Base-by-base conservation (phyloP, 2,888 invertebrate genomes). In the Lasioglossum vierecki region DNA sequence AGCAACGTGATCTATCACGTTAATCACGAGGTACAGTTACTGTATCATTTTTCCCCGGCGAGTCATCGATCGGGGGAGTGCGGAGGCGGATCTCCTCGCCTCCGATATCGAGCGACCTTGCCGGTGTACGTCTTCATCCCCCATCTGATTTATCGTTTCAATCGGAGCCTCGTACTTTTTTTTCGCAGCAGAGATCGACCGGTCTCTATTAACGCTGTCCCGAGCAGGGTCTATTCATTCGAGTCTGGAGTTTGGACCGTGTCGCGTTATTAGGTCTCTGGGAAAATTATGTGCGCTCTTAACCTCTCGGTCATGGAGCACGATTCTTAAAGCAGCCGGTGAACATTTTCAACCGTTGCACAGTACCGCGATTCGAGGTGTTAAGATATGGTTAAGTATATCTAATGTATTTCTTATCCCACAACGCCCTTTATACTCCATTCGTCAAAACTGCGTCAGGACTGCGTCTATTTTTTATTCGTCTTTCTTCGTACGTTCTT, bases 1-100 rank as follows among this genome's bases (percentile, higher is more conserved):
- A 41, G 41, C 77, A 68, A 53, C 60, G 76, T 77, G 84, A 84
- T 86, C 81, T 81, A 81, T 80, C 84, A 84, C 73, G 84, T 81
- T 86, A 84, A 86, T 86, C 86, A 73, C 74, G 79, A 75, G 77
- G 44, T 44, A 77, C 72, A 26, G 68, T 84, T 71, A 53, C 79
- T 13, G 76, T 78, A 72, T 68, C 73, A 76, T 81, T 76, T 83
- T 79, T 81, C 76, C 8, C 30, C 30, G 63, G 3, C 66, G 60
- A 44, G 66, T 70, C 73, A 41, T 73, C 73, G 49, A 18, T 53
- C 73, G 39, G 30, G 30, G 18, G 30, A 26, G 60, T 60, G 35
- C 15, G 35, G 66, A 8, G 66, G 30, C 15, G 18, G 60, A 13
- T 26, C 26, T 26, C 30, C 15, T 4, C 15, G 30, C 18, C 30